These are phyloP conservation scores for Scolopax rusticola DNA, from an alignment of 2,797 vertebrate species.

Conservation along the genomic window DNA sequence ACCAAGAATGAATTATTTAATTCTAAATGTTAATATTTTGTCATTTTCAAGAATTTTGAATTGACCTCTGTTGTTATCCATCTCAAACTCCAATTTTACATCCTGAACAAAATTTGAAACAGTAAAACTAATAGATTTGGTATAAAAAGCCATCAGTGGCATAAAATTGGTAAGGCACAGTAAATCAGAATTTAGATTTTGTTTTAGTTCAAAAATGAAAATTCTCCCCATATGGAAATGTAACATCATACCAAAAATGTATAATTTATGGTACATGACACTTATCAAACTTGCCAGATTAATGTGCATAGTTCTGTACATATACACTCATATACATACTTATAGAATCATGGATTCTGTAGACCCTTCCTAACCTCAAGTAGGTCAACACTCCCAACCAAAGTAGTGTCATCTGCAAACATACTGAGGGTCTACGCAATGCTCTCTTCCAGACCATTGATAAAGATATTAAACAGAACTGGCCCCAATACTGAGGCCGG, in stretches of 20 bases:
- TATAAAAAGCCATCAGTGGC: neutral
- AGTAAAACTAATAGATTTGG: neutral
- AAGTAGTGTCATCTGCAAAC: rapidly evolving
- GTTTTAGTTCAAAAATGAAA: neutral
- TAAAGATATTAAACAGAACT: neutral
- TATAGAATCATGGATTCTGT: neutral
- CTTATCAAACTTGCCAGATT: neutral
- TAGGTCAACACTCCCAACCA: rapidly evolving
- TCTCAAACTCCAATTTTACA: neutral
- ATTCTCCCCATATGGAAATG: neutral
- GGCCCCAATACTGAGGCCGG: neutral
- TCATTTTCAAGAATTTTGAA: neutral
- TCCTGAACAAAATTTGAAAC: neutral
- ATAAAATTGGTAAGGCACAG: neutral
- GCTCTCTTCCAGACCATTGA: rapidly evolving
- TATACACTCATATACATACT: neutral
- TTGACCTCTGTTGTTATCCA: neutral
- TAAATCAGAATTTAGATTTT: neutral
- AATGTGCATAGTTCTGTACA: neutral
- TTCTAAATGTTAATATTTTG: neutral
- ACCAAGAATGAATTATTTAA: neutral
- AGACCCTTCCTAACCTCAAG: neutral
- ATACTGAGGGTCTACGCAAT: neutral
- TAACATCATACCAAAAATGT: neutral
- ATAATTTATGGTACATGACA: neutral